Conservation (phyloP, 2,113 vertebrate species). For the Platichthys flesus region DNA sequence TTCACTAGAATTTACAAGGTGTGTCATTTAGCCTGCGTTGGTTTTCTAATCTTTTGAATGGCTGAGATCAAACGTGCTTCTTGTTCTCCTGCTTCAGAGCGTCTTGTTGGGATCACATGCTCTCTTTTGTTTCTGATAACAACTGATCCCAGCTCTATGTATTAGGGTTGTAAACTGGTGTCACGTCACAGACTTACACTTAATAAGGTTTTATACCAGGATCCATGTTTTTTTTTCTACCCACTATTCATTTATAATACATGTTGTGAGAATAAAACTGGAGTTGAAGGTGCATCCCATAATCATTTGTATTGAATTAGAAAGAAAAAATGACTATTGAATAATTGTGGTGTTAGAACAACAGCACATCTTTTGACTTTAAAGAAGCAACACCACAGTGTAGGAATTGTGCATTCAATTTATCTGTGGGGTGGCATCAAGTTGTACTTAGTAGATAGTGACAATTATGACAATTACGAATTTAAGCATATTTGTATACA, state of each 20-base stretch:
- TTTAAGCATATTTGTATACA: too few species aligned
- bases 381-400: too few species aligned
- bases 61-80: constrained; percentile 72
- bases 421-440: too few species aligned
- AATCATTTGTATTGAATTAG: neutral
- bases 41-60: constrained; percentile 78
- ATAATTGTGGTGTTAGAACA: too few species aligned
- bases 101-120: constrained; percentile 63
- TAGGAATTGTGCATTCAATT: too few species aligned
- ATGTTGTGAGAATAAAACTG: too few species aligned
- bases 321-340: too few species aligned
- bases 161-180: constrained; percentile 36
- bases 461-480: too few species aligned
- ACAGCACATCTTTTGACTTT: too few species aligned
- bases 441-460: too few species aligned
- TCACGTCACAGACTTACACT: neutral
- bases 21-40: constrained; percentile 71
- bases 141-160: constrained; percentile 52
- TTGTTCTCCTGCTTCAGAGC: constrained; percentile 32
- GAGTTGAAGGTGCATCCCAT: neutral
- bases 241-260: neutral
- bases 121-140: constrained; percentile 71
- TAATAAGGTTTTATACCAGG: neutral
- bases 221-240: neutral
- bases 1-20: constrained; percentile 77